Conservation (phyloP, 2,113 vertebrate genomes). For the Nesogale talazaci region DNA sequence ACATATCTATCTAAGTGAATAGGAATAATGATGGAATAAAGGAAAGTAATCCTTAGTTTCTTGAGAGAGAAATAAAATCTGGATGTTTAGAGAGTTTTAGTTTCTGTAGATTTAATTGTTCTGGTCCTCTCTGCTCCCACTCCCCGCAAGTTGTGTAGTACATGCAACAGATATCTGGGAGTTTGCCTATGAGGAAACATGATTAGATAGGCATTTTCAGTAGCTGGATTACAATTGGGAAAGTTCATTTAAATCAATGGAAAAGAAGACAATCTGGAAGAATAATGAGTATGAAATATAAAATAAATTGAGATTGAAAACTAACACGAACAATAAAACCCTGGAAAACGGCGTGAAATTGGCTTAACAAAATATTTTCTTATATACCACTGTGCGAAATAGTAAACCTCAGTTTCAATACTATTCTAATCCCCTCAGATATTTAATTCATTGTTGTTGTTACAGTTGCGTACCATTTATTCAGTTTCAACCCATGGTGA, state of each 20-base stretch:
- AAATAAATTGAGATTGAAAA: neutral
- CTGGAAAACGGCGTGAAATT: neutral
- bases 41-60: neutral
- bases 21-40: constrained; percentile 16
- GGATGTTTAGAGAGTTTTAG: neutral
- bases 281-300: neutral
- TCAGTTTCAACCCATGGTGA: no score
- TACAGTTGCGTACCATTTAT: no score
- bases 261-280: neutral
- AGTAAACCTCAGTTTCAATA: neutral
- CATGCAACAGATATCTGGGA: neutral
- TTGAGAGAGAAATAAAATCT: neutral
- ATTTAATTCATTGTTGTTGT: neutral
- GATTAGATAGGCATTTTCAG: neutral
- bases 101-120: neutral
- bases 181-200: neutral
- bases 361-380: neutral
- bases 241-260: neutral
- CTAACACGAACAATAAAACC: neutral
- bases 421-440: neutral
- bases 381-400: neutral
- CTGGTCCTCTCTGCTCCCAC: no score
- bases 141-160: neutral
- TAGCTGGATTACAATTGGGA: neutral
- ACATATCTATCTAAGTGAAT: neutral